Percentiles rank a stretch among this genome's conserved stretches.
Conservation (phyloP, 2,888 invertebrate genomes). For the Mallateleia sp. region DNA sequence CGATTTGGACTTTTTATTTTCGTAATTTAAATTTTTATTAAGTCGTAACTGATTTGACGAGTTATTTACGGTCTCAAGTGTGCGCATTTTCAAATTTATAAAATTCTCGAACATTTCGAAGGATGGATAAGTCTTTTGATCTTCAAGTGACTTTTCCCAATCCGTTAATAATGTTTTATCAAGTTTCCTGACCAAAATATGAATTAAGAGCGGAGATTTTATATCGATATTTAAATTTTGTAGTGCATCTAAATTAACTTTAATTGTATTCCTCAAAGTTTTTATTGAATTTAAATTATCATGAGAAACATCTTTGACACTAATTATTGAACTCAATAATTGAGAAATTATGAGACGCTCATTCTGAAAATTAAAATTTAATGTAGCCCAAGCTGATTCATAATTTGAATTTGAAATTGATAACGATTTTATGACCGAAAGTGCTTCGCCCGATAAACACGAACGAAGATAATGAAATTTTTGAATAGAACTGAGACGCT, state of each 20-base stretch:
- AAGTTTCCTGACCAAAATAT: neutral
- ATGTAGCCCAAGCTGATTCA: neutral
- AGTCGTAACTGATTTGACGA: too few species aligned
- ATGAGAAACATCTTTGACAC: neutral
- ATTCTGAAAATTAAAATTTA: neutral
- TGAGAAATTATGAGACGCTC: neutral
- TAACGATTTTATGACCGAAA: slow-evolving; percentile 1
- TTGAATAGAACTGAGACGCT: slow-evolving; percentile 1
- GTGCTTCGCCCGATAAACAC: slow-evolving; percentile 12
- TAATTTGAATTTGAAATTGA: slow-evolving; percentile 20
- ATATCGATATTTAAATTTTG: slow-evolving; percentile 7
- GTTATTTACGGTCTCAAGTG: too few species aligned
- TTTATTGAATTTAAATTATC: slow-evolving; percentile 6
- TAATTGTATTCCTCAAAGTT: neutral
- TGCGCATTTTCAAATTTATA: neutral
- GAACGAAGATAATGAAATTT: slow-evolving; percentile 37
- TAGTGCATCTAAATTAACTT: neutral
- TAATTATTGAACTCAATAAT: neutral
- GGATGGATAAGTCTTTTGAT: neutral
- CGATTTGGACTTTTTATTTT: too few species aligned
- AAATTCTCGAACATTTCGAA: neutral
- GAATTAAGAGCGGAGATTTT: neutral
- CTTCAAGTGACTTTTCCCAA: neutral
- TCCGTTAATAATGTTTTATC: too few species aligned
- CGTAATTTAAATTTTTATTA: too few species aligned